Conservation (phyloP, 2,113 vertebrate genomes). For the Syngnathus typhle region DNA sequence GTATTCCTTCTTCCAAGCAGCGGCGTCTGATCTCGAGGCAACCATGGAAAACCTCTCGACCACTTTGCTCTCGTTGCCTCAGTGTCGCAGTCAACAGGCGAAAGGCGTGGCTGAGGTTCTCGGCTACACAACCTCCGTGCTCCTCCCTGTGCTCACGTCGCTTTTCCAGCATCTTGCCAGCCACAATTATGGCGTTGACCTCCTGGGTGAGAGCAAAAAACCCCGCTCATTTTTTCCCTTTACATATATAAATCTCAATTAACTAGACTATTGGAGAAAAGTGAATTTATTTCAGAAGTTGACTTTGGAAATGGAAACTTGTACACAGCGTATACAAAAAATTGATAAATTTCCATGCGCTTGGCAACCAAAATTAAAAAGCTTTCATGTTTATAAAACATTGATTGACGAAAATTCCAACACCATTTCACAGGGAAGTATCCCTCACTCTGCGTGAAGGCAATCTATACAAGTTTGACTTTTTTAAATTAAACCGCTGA, state of each 20-base stretch:
- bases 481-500: too few species aligned
- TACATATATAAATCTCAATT: background rate
- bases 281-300: background rate
- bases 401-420: too few species aligned
- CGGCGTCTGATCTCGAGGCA: constrained; percentile 83
- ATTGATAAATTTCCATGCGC: too few species aligned
- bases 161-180: constrained; percentile 85
- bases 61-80: constrained; percentile 77
- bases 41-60: constrained; percentile 77
- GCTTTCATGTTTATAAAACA: too few species aligned
- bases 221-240: background rate
- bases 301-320: background rate
- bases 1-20: constrained; percentile 81
- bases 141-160: constrained; percentile 84
- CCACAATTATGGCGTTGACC: constrained; percentile 79
- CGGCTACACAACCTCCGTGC: constrained; percentile 79
- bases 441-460: too few species aligned
- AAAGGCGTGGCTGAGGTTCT: constrained; percentile 79
- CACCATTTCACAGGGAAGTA: too few species aligned
- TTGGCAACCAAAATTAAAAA: too few species aligned
- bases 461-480: too few species aligned
- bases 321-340: background rate
- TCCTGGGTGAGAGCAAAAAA: constrained; percentile 74
- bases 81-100: constrained; percentile 72
- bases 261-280: background rate